Percentiles rank a stretch among this genome's conserved stretches.
Conservation (phyloP, 2,888 invertebrate species). For the Chymomyza amoena region DNA sequence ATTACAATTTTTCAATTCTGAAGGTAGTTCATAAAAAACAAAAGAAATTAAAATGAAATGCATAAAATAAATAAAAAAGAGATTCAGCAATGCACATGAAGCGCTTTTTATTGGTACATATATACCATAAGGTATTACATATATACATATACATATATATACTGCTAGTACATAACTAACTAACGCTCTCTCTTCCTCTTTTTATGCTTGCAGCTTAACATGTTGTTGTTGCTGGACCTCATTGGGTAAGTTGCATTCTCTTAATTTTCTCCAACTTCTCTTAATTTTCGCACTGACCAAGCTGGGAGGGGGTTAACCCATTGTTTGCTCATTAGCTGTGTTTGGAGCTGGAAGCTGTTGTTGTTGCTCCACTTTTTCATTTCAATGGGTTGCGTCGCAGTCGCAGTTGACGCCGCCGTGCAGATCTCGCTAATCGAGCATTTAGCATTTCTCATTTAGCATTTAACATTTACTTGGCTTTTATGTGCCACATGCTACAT, state of each 20-base stretch:
- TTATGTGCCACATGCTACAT: background rate
- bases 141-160: too few relatives aligned
- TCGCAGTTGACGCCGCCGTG: background rate
- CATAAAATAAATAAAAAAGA: background rate
- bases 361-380: background rate
- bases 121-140: too few relatives aligned
- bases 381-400: background rate
- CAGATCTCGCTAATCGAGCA: conserved; percentile 53
- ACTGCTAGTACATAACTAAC: background rate
- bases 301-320: background rate
- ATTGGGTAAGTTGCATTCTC: conserved; percentile 46
- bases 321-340: background rate
- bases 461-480: conserved; percentile 11
- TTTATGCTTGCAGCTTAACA: conserved; percentile 50
- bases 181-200: background rate
- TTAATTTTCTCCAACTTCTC: background rate
- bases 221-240: conserved; percentile 36
- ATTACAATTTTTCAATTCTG: conserved; percentile 33
- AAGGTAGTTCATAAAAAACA: conserved; percentile 15
- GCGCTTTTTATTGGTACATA: too few relatives aligned
- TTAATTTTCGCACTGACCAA: background rate
- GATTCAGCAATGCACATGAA: too few relatives aligned
- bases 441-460: conserved; percentile 51
- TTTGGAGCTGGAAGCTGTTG: conserved; percentile 5
- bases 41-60: conserved; percentile 2